These are phyloP conservation scores for Acanthococcus lagerstroemiae DNA, from an alignment of 2,888 invertebrate species.

Conservation along the genomic window DNA sequence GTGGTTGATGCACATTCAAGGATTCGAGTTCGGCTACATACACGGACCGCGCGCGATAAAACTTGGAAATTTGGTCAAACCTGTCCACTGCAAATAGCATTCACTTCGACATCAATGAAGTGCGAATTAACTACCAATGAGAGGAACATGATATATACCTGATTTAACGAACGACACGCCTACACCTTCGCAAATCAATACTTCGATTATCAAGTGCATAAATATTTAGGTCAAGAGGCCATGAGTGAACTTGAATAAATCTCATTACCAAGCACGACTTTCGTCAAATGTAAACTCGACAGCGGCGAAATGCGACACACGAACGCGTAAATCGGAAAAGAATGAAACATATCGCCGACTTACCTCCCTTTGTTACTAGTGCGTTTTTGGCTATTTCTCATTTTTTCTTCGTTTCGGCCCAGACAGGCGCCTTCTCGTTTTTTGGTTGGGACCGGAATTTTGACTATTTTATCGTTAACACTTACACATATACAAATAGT, in stretches of 20 bases:
- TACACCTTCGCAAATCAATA: constrained; percentile 20
- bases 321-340: too few relatives aligned
- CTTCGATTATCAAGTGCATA: constrained; percentile 20
- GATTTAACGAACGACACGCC: constrained; percentile 16
- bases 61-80: too few relatives aligned
- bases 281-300: too few relatives aligned
- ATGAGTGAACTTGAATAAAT: constrained; percentile 28
- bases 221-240: constrained; percentile 25
- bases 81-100: too few relatives aligned
- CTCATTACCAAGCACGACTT: constrained; percentile 7
- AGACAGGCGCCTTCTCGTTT: constrained; percentile 68
- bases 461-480: constrained; percentile 45
- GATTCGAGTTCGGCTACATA: too few relatives aligned
- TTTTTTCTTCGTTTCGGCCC: constrained; percentile 50
- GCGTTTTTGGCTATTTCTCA: constrained; percentile 71
- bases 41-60: too few relatives aligned
- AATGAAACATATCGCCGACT: background rate
- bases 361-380: constrained; percentile 44
- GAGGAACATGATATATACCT: too few relatives aligned
- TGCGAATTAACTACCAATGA: too few relatives aligned
- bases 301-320: too few relatives aligned
- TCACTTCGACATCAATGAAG: too few relatives aligned
- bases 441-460: constrained; percentile 78
- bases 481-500: constrained; percentile 15
- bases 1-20: too few relatives aligned